A percentile compares a stretch with the other conserved stretches of the same genome.
Evolutionary conservation across 64 coral and sea anemone species (phyloP).

Genomic region (Acropora yongei): DNA sequence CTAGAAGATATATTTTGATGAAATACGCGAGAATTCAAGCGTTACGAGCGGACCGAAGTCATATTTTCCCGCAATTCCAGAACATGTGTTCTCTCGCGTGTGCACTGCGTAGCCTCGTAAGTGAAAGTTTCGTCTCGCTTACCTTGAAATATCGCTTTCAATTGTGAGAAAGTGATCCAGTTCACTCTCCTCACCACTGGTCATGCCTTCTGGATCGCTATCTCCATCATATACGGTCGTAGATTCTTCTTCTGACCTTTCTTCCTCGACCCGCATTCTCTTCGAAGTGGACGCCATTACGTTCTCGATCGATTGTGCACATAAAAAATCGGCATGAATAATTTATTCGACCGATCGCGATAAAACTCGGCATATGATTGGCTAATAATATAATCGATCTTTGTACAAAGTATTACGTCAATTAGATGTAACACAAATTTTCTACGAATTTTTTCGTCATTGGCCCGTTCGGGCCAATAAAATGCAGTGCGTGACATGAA

Average conservation of each 20-base stretch:
- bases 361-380: not conserved
- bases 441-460: no score
- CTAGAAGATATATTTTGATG: not conserved
- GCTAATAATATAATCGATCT: not conserved
- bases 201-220: slow-evolving; percentile 43
- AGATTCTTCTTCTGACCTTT: not conserved
- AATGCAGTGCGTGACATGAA: no score
- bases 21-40: not conserved
- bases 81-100: not conserved
- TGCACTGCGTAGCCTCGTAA: not conserved
- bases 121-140: not conserved
- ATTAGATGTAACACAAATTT: no score
- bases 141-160: slow-evolving; percentile 14
- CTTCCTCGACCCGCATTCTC: not conserved
- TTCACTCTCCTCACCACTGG: slow-evolving; percentile 49
- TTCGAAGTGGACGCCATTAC: not conserved
- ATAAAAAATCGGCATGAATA: not conserved
- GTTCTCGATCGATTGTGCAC: not conserved
- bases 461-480: no score
- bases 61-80: not conserved
- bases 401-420: not conserved
- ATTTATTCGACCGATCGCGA: not conserved
- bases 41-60: not conserved
- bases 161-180: slow-evolving; percentile 24
- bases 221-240: not conserved